Base-by-base conservation (phyloP, 2,113 vertebrate species). In the Eidolon helvum region DNA sequence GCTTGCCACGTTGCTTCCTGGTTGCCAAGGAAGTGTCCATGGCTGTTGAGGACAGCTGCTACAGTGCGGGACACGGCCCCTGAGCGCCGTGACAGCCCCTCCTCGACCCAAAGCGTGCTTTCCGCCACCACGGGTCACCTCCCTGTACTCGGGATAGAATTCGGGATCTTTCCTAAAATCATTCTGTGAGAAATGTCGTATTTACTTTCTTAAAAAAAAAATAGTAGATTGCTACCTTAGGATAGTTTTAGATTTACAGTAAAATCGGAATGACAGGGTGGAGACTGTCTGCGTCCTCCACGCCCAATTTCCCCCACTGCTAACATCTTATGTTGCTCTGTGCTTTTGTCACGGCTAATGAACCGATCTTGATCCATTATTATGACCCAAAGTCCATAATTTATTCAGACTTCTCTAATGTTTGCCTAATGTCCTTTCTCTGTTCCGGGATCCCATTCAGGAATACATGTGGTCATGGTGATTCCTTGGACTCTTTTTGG, bases 381-480 rank as follows among this genome's bases (percentile, higher is more conserved):
- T 38, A 45, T 63, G 40, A 84, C 35, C 30, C 21, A 2, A 53
- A 43, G 18, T 26, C 24, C 26, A 10, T 14, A 7, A 21, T 57
- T 19, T 10, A 24, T 50, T 84, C 22, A 79, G 38, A 33, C 24
- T 22, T 75, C 38, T 43, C 38, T 59, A 22, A 4, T 30, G 26
- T 53, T 53, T 74, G 26, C 33, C 5, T 15, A 6, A 21, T 4
- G 33, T 24, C 24, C 30, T 53, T 33, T 59, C n/a, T 77, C 21
- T 71, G 21, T 33, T 82, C 38, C 11, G 24, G 55, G 43, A 43
- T 2, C 10, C 50, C 35, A 43, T 6, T 6, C 8, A 43, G 22
- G 45, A 11, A 26, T 26, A 10, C 30, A 10, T 0, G 8, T 0
- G 11, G 4, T n/a, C 15, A 22, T 48, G 9, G 0, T 2, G 28